These are phyloP conservation scores for Polyodon spathula DNA, from an alignment of 2,113 vertebrate genomes.

Conservation along the genomic window DNA sequence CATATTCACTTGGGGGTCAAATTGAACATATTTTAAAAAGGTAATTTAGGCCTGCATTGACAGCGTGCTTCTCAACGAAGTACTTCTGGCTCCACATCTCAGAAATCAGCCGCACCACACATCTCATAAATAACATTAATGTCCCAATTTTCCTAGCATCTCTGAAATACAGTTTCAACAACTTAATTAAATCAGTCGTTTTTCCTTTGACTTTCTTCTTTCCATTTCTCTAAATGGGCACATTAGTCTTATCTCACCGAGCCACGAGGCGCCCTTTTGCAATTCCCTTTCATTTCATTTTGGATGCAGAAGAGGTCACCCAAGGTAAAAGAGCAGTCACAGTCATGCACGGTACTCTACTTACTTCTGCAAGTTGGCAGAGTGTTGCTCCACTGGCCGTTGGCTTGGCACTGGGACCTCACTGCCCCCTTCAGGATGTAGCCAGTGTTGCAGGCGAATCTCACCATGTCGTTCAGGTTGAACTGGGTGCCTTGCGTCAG, in stretches of 20 bases:
- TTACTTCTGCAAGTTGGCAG: conserved; percentile 86
- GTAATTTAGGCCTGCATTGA: no score
- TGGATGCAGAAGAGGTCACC: neutral
- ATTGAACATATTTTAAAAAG: no score
- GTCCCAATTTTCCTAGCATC: no score
- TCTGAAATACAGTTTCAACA: conserved; percentile 13
- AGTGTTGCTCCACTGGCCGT: conserved; percentile 83
- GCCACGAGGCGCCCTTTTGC: neutral
- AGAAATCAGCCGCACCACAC: no score
- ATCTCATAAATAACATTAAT: no score
- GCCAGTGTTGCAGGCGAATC: conserved; percentile 79
- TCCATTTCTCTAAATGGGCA: conserved; percentile 26
- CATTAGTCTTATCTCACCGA: conserved; percentile 19
- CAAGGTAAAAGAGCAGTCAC: conserved; percentile 8
- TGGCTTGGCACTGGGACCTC: conserved; percentile 77
- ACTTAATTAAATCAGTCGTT: conserved; percentile 33
- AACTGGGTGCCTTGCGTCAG: conserved; percentile 86
- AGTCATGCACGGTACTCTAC: conserved; percentile 27
- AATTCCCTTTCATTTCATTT: neutral
- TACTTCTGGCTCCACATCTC: no score
- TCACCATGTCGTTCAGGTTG: conserved; percentile 84
- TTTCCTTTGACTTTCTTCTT: conserved; percentile 28
- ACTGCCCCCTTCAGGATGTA: conserved; percentile 73
- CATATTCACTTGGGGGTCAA: no score
- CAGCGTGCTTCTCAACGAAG: no score